Conservation (phyloP, 1,140 invertebrate genomes). For the Drosophila yakuba region DNA sequence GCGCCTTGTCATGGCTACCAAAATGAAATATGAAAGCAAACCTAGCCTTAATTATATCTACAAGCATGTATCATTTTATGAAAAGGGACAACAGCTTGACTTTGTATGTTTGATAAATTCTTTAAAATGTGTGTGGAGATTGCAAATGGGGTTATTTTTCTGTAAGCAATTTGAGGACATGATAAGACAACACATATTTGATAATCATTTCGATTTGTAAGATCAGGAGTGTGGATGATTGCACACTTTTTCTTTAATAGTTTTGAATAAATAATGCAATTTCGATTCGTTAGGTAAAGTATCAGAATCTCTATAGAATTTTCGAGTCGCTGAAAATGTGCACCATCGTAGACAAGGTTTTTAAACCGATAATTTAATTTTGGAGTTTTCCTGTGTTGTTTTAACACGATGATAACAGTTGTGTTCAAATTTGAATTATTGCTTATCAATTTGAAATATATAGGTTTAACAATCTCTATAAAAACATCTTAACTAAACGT, state of each 20-base stretch:
- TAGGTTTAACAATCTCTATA: slow-evolving; percentile 18
- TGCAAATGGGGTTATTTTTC: not conserved
- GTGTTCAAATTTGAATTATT: not conserved
- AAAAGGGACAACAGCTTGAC: slow-evolving; percentile 2
- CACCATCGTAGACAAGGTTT: slow-evolving; percentile 5
- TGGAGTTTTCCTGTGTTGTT: slow-evolving; percentile 3
- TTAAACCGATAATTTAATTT: slow-evolving; percentile 27
- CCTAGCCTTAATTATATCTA: slow-evolving; percentile 23
- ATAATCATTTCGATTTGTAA: too few relatives aligned
- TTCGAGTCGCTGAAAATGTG: not conserved
- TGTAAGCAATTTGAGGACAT: not conserved
- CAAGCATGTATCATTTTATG: not conserved
- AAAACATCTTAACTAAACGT: slow-evolving; percentile 12
- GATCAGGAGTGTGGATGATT: too few relatives aligned
- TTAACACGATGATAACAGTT: slow-evolving; percentile 20
- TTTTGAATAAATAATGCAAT: not conserved
- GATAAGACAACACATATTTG: not conserved
- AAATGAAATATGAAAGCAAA: slow-evolving; percentile 16
- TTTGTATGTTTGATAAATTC: not conserved
- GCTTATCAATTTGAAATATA: slow-evolving; percentile 10
- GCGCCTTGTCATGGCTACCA: slow-evolving; percentile 41
- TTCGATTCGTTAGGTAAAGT: not conserved
- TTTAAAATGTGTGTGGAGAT: slow-evolving; percentile 30
- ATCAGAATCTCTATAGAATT: not conserved
- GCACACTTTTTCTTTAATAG: not conserved